These are phyloP conservation scores for Gobio gobio DNA, from an alignment of 2,113 vertebrate genomes.

Conservation along the genomic window DNA sequence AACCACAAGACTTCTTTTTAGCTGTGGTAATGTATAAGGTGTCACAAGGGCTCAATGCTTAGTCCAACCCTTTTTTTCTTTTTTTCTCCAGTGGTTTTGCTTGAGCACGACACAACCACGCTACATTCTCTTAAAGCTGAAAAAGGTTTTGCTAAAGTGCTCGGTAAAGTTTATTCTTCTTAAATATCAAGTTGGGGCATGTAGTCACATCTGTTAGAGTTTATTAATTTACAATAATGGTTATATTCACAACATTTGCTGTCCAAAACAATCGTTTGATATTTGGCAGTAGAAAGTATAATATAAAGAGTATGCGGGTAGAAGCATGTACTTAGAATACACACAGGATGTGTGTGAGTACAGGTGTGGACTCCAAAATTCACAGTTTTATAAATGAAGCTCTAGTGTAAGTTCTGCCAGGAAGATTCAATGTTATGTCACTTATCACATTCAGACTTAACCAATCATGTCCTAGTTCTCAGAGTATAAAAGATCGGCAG, in stretches of 20 bases:
- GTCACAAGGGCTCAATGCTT: neutral
- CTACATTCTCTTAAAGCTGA: neutral
- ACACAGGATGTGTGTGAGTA: neutral
- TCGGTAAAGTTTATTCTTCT: no score
- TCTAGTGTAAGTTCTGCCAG: no score
- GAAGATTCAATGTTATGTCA: no score
- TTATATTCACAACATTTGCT: neutral
- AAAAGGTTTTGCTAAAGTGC: neutral
- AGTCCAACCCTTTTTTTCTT: no score
- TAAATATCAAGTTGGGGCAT: no score
- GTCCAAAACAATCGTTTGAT: neutral
- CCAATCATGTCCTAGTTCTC: no score
- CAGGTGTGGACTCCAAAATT: neutral
- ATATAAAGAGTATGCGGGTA: neutral
- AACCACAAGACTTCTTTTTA: neutral
- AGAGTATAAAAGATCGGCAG: no score
- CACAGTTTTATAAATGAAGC: no score
- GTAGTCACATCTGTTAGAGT: neutral
- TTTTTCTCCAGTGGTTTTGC: neutral
- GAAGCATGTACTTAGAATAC: neutral
- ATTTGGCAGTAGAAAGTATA: neutral
- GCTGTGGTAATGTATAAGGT: neutral
- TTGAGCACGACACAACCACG: neutral
- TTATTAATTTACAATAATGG: neutral
- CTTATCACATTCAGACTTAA: no score